phyloP scores from a whole-genome alignment of 1,140 invertebrate genomes.

The Drosophila grimshawi region DNA sequence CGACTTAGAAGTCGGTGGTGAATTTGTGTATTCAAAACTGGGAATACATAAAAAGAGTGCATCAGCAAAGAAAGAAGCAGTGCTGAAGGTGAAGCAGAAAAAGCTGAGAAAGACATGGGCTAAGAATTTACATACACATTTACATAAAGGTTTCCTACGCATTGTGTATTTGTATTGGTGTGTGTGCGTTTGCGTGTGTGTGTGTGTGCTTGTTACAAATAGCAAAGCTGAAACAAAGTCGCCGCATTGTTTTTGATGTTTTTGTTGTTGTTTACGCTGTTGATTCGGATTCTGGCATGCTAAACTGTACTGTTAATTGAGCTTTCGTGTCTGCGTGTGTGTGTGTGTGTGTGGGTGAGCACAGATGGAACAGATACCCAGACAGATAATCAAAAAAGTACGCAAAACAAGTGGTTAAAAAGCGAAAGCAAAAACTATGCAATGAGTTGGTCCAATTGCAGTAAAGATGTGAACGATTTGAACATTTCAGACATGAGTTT shows the following conservation, averaged over 20 bases:
- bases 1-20: slow-evolving; percentile 43
- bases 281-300: slow-evolving; percentile 22
- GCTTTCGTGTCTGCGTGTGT: slow-evolving; percentile 24
- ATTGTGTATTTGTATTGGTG: background rate
- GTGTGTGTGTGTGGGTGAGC: slow-evolving; percentile 26
- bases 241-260: slow-evolving; percentile 5
- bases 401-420: slow-evolving; percentile 3
- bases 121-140: slow-evolving; percentile 13
- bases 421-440: background rate
- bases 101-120: background rate
- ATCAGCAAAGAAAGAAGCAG: background rate
- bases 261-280: background rate
- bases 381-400: slow-evolving; percentile 8
- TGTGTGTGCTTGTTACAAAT: slow-evolving; percentile 11
- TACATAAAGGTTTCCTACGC: slow-evolving; percentile 16
- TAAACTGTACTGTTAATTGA: slow-evolving; percentile 64
- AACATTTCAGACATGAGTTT: too few relatives aligned
- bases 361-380: slow-evolving; percentile 55
- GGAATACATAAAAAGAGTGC: slow-evolving; percentile 32
- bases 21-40: slow-evolving; percentile 57
- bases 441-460: background rate
- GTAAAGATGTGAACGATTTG: slow-evolving; percentile 1
- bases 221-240: slow-evolving; percentile 48
- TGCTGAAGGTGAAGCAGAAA: background rate
- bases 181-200: background rate